A percentile compares a stretch with the other conserved stretches of the same genome.
Conservation (phyloP, 2,797 vertebrate species). For the Pampus argenteus region DNA sequence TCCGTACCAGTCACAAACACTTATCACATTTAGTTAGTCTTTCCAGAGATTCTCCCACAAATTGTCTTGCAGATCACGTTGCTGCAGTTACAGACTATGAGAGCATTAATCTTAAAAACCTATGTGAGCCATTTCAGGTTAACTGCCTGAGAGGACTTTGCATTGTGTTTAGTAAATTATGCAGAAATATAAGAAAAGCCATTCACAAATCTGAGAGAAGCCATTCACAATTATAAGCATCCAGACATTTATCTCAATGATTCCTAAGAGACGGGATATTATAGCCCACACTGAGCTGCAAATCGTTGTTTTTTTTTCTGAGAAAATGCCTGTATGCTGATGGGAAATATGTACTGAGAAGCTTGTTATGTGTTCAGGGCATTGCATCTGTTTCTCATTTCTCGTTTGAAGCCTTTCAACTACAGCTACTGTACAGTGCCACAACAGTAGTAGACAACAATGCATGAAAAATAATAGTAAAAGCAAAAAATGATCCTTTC, state of each 20-base stretch:
- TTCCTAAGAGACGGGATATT: constrained; percentile 30
- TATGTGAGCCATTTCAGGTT: constrained; percentile 7
- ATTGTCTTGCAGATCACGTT: not conserved
- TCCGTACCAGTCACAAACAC: constrained; percentile 6
- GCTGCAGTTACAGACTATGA: not conserved
- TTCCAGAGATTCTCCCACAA: not conserved
- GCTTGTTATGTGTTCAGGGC: constrained; percentile 33
- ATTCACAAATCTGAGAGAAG: constrained; percentile 23
- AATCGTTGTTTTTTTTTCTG: constrained; percentile 51
- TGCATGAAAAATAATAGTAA: not conserved
- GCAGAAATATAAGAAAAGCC: constrained; percentile 23
- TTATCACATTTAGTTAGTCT: not conserved
- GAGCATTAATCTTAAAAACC: constrained; percentile 23
- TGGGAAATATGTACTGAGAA: constrained; percentile 27
- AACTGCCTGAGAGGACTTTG: constrained; percentile 10
- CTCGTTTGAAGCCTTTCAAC: not conserved
- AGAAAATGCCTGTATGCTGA: constrained; percentile 41
- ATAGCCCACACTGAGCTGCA: constrained; percentile 7
- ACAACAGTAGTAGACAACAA: not conserved
- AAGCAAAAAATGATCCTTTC: not conserved
- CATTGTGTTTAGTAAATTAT: constrained; percentile 43
- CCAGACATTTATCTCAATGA: constrained; percentile 34
- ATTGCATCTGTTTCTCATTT: not conserved
- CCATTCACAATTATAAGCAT: constrained; percentile 19
- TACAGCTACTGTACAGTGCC: constrained; percentile 13